Percentiles rank a stretch among this genome's conserved stretches.
phyloP scores from a whole-genome alignment of 2,888 invertebrate genomes.

The Anodontia alba region DNA sequence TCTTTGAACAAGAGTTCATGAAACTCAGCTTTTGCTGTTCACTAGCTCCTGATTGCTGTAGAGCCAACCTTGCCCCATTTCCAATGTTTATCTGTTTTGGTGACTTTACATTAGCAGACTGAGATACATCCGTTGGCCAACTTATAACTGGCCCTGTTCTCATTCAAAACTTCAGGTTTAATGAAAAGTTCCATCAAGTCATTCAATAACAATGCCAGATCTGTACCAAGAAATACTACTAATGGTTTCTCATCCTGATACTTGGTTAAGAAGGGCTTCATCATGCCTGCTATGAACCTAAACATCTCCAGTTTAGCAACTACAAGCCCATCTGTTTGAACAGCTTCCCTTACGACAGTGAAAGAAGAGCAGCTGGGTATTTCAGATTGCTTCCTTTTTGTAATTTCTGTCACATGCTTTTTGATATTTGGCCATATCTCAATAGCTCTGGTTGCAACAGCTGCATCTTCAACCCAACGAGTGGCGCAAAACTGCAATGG shows the following conservation, averaged over 20 bases:
- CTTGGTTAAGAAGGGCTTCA: slow-evolving; percentile 15
- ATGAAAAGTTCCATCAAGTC: slow-evolving; percentile 14
- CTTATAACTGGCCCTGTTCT: not conserved
- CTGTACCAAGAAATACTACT: slow-evolving; percentile 4
- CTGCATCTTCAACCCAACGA: slow-evolving; percentile 43
- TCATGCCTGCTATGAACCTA: not conserved
- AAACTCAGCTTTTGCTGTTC: slow-evolving; percentile 1
- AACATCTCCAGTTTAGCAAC: slow-evolving; percentile 6
- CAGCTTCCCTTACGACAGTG: not conserved
- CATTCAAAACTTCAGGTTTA: not conserved
- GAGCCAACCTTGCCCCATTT: slow-evolving; percentile 10
- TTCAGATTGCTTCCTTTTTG: slow-evolving; percentile 6
- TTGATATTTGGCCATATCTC: slow-evolving; percentile 23
- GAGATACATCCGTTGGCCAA: no score
- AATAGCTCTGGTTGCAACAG: slow-evolving; percentile 41
- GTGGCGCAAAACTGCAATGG: slow-evolving; percentile 35
- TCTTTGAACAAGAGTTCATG: not conserved
- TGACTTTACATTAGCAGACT: not conserved
- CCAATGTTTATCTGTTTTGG: slow-evolving; percentile 8
- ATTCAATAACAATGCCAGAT: not conserved
- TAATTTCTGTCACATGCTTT: not conserved
- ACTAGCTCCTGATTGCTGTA: slow-evolving; percentile 11
- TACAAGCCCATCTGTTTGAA: not conserved
- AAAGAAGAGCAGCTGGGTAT: slow-evolving; percentile 11
- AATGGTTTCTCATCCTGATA: slow-evolving; percentile 9